Conservation (phyloP, 2,888 invertebrate genomes). For the Pristionchus japonicus region DNA sequence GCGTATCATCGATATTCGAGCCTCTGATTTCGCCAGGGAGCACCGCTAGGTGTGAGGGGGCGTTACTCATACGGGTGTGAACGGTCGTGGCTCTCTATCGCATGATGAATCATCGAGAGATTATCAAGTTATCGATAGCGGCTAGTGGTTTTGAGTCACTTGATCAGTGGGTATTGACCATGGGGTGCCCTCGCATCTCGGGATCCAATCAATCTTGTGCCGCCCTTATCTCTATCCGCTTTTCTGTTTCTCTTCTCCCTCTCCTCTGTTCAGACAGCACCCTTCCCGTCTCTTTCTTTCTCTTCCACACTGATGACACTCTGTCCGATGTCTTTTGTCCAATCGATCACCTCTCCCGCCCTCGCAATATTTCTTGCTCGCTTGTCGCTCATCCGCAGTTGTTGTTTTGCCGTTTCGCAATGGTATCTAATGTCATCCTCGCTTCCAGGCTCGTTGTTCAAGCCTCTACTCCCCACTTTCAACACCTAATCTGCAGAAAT, state of each 20-base stretch:
- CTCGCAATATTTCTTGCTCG: not conserved
- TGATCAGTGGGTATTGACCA: not conserved
- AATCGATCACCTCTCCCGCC: not conserved
- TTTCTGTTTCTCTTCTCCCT: not conserved
- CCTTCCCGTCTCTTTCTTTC: not conserved
- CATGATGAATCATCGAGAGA: not conserved
- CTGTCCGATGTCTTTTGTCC: not conserved
- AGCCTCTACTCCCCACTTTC: slow-evolving; percentile 25
- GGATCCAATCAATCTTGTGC: not conserved
- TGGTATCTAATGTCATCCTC: not conserved
- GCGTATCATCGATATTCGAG: not conserved
- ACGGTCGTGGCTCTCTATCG: not conserved
- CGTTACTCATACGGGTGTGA: not conserved
- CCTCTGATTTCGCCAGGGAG: not conserved
- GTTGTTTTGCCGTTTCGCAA: not conserved
- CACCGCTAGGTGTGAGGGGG: not conserved
- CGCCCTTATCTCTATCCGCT: not conserved
- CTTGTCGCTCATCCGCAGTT: not conserved
- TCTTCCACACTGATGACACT: not conserved
- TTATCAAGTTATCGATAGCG: not conserved
- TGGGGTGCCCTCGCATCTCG: not conserved
- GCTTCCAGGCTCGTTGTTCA: slow-evolving; percentile 16
- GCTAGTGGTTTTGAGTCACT: not conserved
- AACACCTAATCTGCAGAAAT: not conserved
- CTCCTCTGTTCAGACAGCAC: not conserved